Evolutionary conservation across 2,113 vertebrate genomes (phyloP).

Genomic region (Chaenocephalus aceratus): DNA sequence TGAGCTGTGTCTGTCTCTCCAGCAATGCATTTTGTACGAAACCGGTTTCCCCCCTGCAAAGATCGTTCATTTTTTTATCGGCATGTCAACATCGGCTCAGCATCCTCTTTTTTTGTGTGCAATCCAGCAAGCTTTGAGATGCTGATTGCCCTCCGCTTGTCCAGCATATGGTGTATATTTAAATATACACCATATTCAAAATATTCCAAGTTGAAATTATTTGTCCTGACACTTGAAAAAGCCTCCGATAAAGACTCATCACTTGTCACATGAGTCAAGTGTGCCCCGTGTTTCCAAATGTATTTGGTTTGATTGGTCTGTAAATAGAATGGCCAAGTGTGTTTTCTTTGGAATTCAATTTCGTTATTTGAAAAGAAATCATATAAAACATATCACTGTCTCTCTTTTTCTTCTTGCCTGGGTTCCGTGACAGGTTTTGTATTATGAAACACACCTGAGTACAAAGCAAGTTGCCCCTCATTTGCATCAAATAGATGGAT

Average conservation of each 20-base stretch:
- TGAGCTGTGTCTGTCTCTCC: slow-evolving; percentile 38
- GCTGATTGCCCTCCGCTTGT: slow-evolving; percentile 49
- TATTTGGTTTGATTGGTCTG: slow-evolving; percentile 68
- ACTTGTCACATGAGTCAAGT: slow-evolving; percentile 66
- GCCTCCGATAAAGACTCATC: slow-evolving; percentile 61
- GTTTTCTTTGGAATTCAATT: slow-evolving; percentile 69
- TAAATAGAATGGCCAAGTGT: slow-evolving; percentile 54
- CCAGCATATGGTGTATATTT: slow-evolving; percentile 39
- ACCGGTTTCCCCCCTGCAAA: slow-evolving; percentile 18
- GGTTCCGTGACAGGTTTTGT: slow-evolving; percentile 64
- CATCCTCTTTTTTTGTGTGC: slow-evolving; percentile 1
- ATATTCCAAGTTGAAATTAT: slow-evolving; percentile 58
- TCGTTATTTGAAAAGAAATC: slow-evolving; percentile 54
- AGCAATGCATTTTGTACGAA: slow-evolving; percentile 22
- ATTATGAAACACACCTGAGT: slow-evolving; percentile 58
- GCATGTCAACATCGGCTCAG: slow-evolving; percentile 43
- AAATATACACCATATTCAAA: slow-evolving; percentile 46
- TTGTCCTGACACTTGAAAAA: slow-evolving; percentile 60
- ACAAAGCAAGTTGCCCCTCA: slow-evolving; percentile 64
- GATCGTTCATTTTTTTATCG: slow-evolving; percentile 46
- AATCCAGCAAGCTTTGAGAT: slow-evolving; percentile 52
- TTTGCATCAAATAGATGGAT: slow-evolving; percentile 65
- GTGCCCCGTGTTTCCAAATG: slow-evolving; percentile 48
- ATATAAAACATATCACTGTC: slow-evolving; percentile 38
- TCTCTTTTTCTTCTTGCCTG: slow-evolving; percentile 27